Evolutionary conservation across 2,797 vertebrate genomes (phyloP).

Genomic region (Syndactyla subalaris): DNA sequence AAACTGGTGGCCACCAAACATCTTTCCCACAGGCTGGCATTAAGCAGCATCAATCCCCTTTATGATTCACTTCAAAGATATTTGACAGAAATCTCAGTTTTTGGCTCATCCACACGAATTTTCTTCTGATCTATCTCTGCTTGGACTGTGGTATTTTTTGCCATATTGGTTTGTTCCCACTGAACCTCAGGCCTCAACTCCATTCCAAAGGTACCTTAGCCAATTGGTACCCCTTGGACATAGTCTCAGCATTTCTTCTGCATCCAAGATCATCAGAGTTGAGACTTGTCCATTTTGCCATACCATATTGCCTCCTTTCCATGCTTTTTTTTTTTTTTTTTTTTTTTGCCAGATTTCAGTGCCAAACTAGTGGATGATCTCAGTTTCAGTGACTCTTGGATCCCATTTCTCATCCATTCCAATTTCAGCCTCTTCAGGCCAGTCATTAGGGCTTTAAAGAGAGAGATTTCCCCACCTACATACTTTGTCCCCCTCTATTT

Average conservation of each 20-base stretch:
- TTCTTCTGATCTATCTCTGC: not conserved
- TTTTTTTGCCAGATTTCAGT: not conserved
- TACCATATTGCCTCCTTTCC: not conserved
- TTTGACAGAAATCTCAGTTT: not conserved
- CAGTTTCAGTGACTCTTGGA: not conserved
- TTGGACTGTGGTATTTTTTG: not conserved
- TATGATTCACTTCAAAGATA: not conserved
- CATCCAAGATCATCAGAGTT: not conserved
- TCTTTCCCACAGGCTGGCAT: not conserved
- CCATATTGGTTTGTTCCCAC: not conserved
- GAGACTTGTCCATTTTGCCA: not conserved
- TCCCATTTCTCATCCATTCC: not conserved
- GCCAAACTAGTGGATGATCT: not conserved
- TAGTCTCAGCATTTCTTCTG: not conserved
- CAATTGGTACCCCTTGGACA: not conserved
- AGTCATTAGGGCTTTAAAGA: not conserved
- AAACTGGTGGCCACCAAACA: not conserved
- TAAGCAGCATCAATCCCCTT: not conserved
- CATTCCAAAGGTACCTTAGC: not conserved
- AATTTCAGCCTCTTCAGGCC: not conserved
- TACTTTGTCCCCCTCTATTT: not conserved
- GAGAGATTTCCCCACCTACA: not conserved
- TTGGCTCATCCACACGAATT: not conserved
- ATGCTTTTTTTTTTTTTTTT: not conserved
- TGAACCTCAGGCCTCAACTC: not conserved